Percentiles rank a stretch among this genome's conserved stretches.
Conservation (phyloP, 1,140 invertebrate species). For the Eufriesea mexicana region DNA sequence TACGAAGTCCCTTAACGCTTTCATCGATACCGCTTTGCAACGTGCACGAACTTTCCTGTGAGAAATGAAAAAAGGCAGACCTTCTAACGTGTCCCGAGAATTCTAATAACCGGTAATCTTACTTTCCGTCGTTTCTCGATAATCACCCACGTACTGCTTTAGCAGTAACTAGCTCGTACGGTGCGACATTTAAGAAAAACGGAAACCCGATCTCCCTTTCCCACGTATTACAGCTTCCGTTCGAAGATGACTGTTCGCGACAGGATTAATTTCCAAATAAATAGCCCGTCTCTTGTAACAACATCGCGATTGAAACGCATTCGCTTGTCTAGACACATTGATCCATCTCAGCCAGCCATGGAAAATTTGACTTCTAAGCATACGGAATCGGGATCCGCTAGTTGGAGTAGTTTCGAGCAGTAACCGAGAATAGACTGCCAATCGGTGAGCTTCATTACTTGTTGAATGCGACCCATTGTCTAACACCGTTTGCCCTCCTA, state of each 20-base stretch:
- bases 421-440: conserved; percentile 52
- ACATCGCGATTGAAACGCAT: conserved; percentile 23
- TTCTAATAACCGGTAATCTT: not conserved
- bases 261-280: not conserved
- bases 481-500: conserved; percentile 65
- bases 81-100: not conserved
- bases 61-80: not conserved
- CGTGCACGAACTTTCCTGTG: too few relatives aligned
- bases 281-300: conserved; percentile 6
- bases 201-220: not conserved
- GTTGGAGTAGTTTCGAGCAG: conserved; percentile 44
- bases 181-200: not conserved
- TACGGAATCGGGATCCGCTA: conserved; percentile 36
- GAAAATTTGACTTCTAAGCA: conserved; percentile 48
- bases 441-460: conserved; percentile 68
- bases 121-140: not conserved
- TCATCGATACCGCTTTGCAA: too few relatives aligned
- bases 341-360: conserved; percentile 17
- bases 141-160: too few relatives aligned
- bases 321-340: conserved; percentile 34
- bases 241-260: not conserved
- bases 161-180: not conserved
- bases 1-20: too few relatives aligned
- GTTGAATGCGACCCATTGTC: conserved; percentile 69
- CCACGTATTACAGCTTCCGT: too few relatives aligned